phyloP scores from a whole-genome alignment of 2,113 vertebrate species.

The Motacilla alba region DNA sequence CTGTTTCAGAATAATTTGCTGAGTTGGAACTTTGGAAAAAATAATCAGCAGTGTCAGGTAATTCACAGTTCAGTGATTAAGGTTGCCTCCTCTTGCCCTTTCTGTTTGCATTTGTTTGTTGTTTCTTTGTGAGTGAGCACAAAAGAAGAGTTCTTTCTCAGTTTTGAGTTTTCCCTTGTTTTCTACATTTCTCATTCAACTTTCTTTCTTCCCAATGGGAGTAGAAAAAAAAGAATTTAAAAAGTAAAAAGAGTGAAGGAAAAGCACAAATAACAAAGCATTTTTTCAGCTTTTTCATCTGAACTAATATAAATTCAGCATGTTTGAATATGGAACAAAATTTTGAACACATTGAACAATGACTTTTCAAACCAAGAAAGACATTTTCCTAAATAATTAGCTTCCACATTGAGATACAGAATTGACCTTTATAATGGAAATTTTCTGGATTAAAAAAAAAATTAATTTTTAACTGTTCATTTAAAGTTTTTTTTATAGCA shows the following conservation, averaged over 20 bases:
- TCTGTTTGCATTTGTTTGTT: neutral
- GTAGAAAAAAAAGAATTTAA: neutral
- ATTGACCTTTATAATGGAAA: neutral
- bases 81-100: neutral
- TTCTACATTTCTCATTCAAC: neutral
- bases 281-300: neutral
- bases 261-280: neutral
- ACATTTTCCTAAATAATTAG: neutral
- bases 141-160: neutral
- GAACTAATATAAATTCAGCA: neutral
- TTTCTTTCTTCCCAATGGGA: neutral
- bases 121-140: neutral
- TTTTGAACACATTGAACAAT: neutral
- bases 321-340: neutral
- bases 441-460: neutral
- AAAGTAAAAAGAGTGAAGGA: neutral
- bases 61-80: neutral
- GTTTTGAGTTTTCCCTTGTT: neutral
- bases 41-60: neutral
- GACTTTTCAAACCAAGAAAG: neutral
- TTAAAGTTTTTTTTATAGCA: neutral
- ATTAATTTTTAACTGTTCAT: neutral
- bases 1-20: neutral
- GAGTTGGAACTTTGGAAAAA: neutral
- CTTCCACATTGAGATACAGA: neutral